Base-by-base conservation (phyloP, 2,113 vertebrate species). In the Pelobates fuscus region DNA sequence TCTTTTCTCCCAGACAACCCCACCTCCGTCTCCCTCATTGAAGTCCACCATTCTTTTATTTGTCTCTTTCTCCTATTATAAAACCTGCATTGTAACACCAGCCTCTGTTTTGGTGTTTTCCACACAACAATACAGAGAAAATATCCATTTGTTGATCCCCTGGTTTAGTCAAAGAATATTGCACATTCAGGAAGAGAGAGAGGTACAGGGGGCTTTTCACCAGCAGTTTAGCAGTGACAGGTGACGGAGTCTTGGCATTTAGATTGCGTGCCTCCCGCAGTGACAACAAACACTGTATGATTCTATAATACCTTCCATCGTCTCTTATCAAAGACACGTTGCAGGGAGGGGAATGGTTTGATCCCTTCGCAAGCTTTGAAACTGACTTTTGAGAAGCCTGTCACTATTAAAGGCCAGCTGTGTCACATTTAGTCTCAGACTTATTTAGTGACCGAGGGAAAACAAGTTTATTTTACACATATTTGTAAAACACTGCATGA, bases 221-320 rank as follows among this genome's bases (percentile, higher is more conserved):
- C 65, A 43, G 60, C 41, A 52, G 54, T 46, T 59, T 37, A 52
- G 25, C 55, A 24, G 15, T 60, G 65, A 25, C 65, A 75, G 23
- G 52, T 75, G 72, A 67, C 37, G 44, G 27, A 59, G 64, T 12
- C 27, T 60, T 60, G 57, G 55, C 64, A 67, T 66, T 67, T 76
- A 44, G 64, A n/a, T 60, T 17, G 49, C 61, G 32, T 49, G 64
- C 32, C 65, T 76, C 73, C 55, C 10, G 55, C 73, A 15, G 54
- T 25, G 25, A 66, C 55, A 67, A 76, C 73, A 76, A 68, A 67
- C 54, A 37, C 41, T 20, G 5, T 32, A 11, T 17, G 46, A 25
- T 62, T 61, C 70, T 18, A 21, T 15, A 52, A 63, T 10, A 23
- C 43, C 26, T 52, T 52, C 20, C 27, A n/a, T 20, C 29, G 41